Evolutionary conservation across 2,113 vertebrate genomes (phyloP).

Genomic region (Tachysurus vachellii): DNA sequence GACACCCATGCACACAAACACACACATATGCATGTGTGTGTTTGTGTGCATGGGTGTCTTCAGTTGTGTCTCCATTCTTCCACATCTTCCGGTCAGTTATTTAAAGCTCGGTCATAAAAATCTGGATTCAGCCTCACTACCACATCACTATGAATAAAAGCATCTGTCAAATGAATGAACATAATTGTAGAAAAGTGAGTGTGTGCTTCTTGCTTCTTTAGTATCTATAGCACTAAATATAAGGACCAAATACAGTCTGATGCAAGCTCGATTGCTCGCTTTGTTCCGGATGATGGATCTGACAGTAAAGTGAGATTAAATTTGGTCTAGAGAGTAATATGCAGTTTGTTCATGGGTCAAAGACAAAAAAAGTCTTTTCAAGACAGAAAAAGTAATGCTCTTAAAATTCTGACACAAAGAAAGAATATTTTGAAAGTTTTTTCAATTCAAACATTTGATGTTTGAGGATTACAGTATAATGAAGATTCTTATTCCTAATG

Average conservation of each 20-base stretch:
- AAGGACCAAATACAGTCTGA: neutral
- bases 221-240: neutral
- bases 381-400: neutral
- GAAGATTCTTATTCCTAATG: neutral
- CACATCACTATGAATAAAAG: neutral
- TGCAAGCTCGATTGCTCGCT: neutral
- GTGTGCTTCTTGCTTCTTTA: neutral
- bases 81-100: neutral
- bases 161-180: neutral
- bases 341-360: neutral
- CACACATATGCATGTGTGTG: neutral
- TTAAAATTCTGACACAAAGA: neutral
- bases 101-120: neutral
- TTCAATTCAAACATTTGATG: neutral
- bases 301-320: conserved; percentile 1
- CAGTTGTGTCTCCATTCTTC: neutral
- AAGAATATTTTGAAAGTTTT: neutral
- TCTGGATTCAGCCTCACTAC: neutral
- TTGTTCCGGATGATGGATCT: neutral
- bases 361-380: neutral
- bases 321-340: neutral
- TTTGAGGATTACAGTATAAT: neutral
- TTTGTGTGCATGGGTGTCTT: neutral
- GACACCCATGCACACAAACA: too few species aligned
- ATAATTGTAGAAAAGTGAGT: neutral